Evolutionary conservation across 2,113 vertebrate species (phyloP), one percentile per base, ranked within the genome.

Genomic region (Psittacara wagleri): DNA sequence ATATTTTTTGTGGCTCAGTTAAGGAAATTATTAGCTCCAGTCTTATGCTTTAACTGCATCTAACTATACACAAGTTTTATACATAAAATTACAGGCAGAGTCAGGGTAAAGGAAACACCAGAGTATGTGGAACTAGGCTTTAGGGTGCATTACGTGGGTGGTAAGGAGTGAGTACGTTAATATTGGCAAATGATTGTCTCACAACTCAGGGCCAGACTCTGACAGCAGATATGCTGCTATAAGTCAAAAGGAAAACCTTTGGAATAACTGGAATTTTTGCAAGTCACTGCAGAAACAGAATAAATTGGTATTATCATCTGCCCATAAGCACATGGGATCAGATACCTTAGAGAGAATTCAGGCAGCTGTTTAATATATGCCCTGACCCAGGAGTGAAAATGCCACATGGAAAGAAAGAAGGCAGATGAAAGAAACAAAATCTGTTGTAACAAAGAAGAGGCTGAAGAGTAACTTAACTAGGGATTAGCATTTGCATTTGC

Each of bases 151-250:
- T 89, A 31, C 5, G 8, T 52, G 35, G 14, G 17, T 54, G 29
- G 28, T 37, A 67, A 94, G 39, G 14, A 64, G 33, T 3, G 7
- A 29, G 6, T 41, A 41, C 4, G 8, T 23, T 16, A 54, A 68
- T 67, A 75, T 54, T 72, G 75, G n/a, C 17, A 39, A n/a, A 8
- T 75, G 18, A 73, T 33, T 27, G 31, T 48, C 72, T 77, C 28
- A 18, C 63, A 77, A 61, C 28, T 79, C 57, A 31, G 29, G 22
- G 23, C 11, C 37, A 77, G 22, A 28, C 17, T 85, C 19, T 83
- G 22, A 70, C 63, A 77, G 29, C 35, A 8, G 15, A 37, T 63
- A 62, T 0, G 0, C 37, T 77, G 13, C 17, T 88, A 0, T 37
- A 92, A 79, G 4, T 61, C 29, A 62, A 70, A 43, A 88, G 10